A percentile compares a stretch with the other conserved stretches of the same genome.
phyloP scores from a whole-genome alignment of 2,888 invertebrate genomes.

The Steromphala cineraria region DNA sequence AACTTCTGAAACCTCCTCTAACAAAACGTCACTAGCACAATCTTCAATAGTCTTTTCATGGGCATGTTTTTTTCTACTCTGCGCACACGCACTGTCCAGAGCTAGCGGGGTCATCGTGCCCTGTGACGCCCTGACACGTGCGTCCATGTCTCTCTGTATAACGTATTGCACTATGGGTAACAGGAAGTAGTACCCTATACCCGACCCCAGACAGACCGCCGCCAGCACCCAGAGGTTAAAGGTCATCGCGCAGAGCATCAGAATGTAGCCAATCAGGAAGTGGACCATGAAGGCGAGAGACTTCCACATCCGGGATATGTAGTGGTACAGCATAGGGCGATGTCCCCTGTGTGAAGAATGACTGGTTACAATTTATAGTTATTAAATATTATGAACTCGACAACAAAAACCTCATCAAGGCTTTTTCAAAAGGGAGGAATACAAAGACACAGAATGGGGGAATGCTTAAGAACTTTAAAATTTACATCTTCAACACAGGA shows the following conservation, averaged over 20 bases:
- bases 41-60: no score
- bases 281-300: slow-evolving; percentile 31
- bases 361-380: no score
- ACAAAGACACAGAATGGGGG: no score
- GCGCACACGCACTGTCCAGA: no score
- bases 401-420: no score
- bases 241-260: slow-evolving; percentile 45
- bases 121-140: background rate
- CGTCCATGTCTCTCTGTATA: background rate
- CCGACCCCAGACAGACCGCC: slow-evolving; percentile 34
- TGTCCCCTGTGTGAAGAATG: background rate
- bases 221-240: slow-evolving; percentile 40
- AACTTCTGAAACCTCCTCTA: no score
- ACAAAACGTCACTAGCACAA: no score
- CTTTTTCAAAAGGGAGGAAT: no score
- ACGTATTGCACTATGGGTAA: background rate
- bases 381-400: no score
- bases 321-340: background rate
- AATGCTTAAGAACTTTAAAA: no score
- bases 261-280: slow-evolving; percentile 37
- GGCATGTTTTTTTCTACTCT: no score
- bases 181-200: slow-evolving; percentile 42
- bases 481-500: no score
- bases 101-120: background rate
- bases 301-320: slow-evolving; percentile 15